A percentile compares a stretch with the other conserved stretches of the same genome.
Conservation (phyloP, 92 coral and sea anemone genomes). For the Epizoanthus stellaris region DNA sequence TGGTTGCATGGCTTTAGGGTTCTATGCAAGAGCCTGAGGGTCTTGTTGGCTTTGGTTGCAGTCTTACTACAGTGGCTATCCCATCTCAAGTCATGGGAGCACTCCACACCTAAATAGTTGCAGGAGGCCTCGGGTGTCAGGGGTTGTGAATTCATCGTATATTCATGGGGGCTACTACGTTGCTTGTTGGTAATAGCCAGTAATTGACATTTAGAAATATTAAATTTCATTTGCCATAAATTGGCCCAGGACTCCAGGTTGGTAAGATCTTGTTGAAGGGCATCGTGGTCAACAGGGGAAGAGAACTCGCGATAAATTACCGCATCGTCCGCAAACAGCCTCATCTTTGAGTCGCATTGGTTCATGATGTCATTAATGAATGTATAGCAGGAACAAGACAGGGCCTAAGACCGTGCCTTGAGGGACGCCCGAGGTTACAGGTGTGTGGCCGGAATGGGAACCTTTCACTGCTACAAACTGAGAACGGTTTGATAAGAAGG, state of each 20-base stretch:
- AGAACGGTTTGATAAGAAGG: conserved; percentile 1
- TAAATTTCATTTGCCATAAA: conserved; percentile 22
- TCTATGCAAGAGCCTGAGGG: not conserved
- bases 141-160: conserved; percentile 5
- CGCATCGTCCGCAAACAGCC: conserved; percentile 6
- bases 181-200: not conserved
- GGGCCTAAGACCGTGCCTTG: not conserved
- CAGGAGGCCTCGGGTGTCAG: not conserved
- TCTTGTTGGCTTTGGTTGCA: conserved; percentile 13
- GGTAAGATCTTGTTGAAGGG: not conserved
- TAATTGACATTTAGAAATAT: not conserved
- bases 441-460: too few species aligned
- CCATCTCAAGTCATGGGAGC: conserved; percentile 12
- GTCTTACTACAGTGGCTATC: not conserved
- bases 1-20: too few species aligned
- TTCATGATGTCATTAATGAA: not conserved
- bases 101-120: not conserved
- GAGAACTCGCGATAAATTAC: not conserved
- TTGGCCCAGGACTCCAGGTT: not conserved
- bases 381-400: not conserved
- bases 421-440: too few species aligned
- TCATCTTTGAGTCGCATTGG: not conserved
- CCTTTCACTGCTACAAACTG: conserved; percentile 14
- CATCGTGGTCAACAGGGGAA: not conserved
- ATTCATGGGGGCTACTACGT: not conserved